Evolutionary conservation across 2,888 invertebrate species (phyloP).

Genomic region (Poecilobothrus nobilitatus): DNA sequence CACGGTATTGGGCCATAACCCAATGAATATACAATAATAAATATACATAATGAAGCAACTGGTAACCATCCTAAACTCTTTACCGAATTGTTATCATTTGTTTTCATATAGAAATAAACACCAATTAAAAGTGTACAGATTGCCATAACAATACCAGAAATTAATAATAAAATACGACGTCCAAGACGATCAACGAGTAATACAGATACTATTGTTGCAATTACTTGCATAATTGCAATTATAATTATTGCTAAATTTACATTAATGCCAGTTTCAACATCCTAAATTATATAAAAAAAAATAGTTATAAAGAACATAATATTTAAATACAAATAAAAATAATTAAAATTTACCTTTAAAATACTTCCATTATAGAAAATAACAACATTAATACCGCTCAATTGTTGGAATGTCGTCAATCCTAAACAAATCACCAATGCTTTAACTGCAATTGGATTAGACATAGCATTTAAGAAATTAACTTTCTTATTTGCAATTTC

Average conservation of each 20-base stretch:
- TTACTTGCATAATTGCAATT: constrained; percentile 74
- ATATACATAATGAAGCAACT: constrained; percentile 61
- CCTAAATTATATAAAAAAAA: constrained; percentile 26
- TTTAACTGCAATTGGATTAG: constrained; percentile 52
- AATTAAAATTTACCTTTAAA: constrained; percentile 54
- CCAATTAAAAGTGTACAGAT: constrained; percentile 62
- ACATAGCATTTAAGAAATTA: constrained; percentile 51
- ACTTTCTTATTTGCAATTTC: constrained; percentile 47
- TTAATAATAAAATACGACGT: constrained; percentile 63
- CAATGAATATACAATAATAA: constrained; percentile 70
- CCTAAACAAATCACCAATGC: constrained; percentile 64
- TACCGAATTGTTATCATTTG: constrained; percentile 39
- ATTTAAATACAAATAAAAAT: not conserved
- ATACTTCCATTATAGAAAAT: constrained; percentile 71
- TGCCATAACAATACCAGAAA: constrained; percentile 63
- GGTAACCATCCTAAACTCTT: constrained; percentile 63
- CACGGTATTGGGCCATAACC: constrained; percentile 79
- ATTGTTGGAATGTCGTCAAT: constrained; percentile 84
- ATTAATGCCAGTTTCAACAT: constrained; percentile 45
- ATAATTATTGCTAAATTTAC: constrained; percentile 62
- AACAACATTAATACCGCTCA: constrained; percentile 75
- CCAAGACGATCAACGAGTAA: constrained; percentile 73
- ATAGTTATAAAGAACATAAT: constrained; percentile 5
- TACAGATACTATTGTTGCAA: constrained; percentile 58
- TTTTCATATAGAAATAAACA: constrained; percentile 53